These are phyloP conservation scores for Dioctria linearis DNA, from an alignment of 2,888 invertebrate genomes.

Conservation along the genomic window DNA sequence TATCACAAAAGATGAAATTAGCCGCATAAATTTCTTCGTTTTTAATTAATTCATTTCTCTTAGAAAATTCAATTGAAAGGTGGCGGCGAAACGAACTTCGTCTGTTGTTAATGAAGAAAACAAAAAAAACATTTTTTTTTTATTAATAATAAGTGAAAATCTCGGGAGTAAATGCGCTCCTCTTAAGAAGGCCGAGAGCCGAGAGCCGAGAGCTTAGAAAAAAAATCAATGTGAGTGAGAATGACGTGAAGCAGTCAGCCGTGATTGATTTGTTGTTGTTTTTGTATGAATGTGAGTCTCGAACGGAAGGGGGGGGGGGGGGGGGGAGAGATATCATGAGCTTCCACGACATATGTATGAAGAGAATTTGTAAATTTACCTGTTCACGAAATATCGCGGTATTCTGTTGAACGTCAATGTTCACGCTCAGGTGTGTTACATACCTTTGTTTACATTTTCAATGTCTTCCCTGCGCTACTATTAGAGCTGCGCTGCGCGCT, in stretches of 20 bases:
- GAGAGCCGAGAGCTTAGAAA: not conserved
- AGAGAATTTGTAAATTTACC: slow-evolving; percentile 23
- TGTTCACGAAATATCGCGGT: not conserved
- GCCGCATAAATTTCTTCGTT: not conserved
- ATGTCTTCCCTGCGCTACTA: not conserved
- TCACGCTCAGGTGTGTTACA: slow-evolving; percentile 3
- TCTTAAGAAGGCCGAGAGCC: not conserved
- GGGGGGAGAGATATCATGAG: not conserved
- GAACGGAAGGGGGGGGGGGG: not conserved
- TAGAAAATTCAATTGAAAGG: slow-evolving; percentile 12
- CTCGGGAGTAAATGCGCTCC: not conserved
- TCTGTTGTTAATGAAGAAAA: slow-evolving; percentile 32
- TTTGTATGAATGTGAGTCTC: no score
- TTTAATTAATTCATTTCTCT: slow-evolving; percentile 29
- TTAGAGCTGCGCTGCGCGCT: not conserved
- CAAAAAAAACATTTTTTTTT: not conserved
- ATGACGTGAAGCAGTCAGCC: not conserved
- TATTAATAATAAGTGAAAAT: slow-evolving; percentile 6
- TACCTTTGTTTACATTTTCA: slow-evolving; percentile 33
- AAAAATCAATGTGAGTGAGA: slow-evolving; percentile 4
- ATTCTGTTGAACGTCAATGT: slow-evolving; percentile 4
- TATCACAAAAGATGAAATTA: slow-evolving; percentile 1
- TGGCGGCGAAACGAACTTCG: not conserved
- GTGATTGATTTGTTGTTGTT: slow-evolving; percentile 8
- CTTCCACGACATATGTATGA: no score